Conservation (phyloP, 2,113 vertebrate species). For the Cyprinodon tularosa region DNA sequence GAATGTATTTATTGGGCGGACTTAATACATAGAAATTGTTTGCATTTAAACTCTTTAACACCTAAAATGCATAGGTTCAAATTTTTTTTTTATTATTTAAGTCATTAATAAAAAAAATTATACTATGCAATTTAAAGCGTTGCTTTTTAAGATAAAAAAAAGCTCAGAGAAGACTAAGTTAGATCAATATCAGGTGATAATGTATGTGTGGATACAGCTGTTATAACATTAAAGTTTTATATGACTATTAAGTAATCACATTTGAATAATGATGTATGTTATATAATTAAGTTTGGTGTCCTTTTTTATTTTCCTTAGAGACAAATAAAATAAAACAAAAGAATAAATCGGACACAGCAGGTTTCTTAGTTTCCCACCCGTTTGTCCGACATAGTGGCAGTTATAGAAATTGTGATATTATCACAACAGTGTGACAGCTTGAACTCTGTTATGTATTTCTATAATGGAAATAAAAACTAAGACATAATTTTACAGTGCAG, state of each 20-base stretch:
- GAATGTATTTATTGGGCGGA: too few species aligned
- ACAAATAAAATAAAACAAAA: neutral
- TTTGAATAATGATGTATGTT: neutral
- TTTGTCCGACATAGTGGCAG: neutral
- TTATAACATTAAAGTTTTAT: neutral
- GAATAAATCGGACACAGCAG: too few species aligned
- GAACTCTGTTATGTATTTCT: neutral
- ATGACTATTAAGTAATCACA: neutral
- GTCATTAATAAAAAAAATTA: neutral
- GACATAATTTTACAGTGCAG: neutral
- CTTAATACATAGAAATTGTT: too few species aligned
- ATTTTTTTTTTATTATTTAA: neutral
- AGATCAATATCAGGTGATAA: neutral
- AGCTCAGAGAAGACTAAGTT: neutral
- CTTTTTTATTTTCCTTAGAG: neutral
- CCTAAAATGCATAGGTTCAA: neutral
- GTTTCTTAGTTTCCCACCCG: neutral
- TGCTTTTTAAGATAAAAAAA: neutral
- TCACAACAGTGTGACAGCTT: neutral
- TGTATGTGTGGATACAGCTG: neutral
- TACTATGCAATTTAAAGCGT: too few species aligned
- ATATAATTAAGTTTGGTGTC: neutral
- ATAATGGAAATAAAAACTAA: neutral
- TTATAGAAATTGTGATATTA: neutral
- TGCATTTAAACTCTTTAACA: neutral